Conservation (phyloP, 2,113 vertebrate genomes). For the Ancistrus triradiatus region DNA sequence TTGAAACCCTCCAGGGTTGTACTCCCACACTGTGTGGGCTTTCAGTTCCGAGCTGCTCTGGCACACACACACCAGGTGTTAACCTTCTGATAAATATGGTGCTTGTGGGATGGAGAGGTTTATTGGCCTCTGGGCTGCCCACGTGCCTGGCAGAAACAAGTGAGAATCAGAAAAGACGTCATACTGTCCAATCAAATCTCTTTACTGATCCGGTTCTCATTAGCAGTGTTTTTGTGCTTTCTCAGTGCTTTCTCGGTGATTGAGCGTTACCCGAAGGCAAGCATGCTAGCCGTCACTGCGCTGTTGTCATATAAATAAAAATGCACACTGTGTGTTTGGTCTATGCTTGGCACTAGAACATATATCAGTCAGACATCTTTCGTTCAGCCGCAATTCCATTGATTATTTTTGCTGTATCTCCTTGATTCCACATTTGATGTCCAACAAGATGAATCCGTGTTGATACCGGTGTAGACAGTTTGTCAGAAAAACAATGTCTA, state of each 20-base stretch:
- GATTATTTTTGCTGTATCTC: no score
- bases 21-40: conserved; percentile 34
- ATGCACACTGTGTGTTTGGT: no score
- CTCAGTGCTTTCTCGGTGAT: conserved; percentile 10
- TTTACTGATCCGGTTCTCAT: conserved; percentile 25
- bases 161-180: conserved; percentile 16
- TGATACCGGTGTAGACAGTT: no score
- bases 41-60: neutral
- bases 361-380: no score
- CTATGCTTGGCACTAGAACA: no score
- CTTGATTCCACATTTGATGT: no score
- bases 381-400: no score
- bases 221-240: neutral
- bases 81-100: conserved; percentile 27
- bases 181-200: conserved; percentile 13
- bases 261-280: neutral
- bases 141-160: conserved; percentile 2
- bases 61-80: conserved; percentile 21
- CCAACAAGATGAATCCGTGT: no score
- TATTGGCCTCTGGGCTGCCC: conserved; percentile 1
- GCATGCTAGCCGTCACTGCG: neutral
- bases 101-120: conserved; percentile 17
- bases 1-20: conserved; percentile 19
- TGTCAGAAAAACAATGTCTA: no score
- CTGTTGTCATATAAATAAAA: no score